Evolutionary conservation across 2,888 invertebrate species (phyloP), one percentile per base, ranked within the genome.

Genomic region (Tachina fera): DNA sequence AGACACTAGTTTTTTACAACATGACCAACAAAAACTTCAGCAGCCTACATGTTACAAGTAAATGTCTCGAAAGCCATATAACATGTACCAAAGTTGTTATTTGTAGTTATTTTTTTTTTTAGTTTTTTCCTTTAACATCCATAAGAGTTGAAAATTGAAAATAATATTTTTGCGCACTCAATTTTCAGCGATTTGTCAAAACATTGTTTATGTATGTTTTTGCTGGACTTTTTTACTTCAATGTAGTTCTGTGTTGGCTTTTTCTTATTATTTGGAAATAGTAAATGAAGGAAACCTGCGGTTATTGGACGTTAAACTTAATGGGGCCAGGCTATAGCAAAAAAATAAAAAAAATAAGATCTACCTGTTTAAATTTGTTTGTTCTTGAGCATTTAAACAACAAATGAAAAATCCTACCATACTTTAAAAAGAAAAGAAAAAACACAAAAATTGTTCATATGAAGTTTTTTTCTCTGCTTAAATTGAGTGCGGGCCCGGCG

Each of bases 111-210:
- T 60, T 47, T 72, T 19, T 22, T 13, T 19, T 45, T 22, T n/a
- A n/a, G 3, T 13, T 8, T 19, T 49, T 41, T 9, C 3, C 2
- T 56, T 61, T 19, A 74, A 16, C 19, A 9, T 51, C 41, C 41
- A 74, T 61, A 60, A 87, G 89, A 88, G 88, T 89, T 89, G 89
- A 89, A 91, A 91, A 91, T 91, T 91, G 91, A 91, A 91, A 91
- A 91, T 91, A 91, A 91, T 91, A 90, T 90, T 91, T 90, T 91
- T 90, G 91, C 90, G 90, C 91, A 91, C 92, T 91, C 91, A 91
- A 91, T 91, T 91, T 91, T 91, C 90, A 90, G 90, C 91, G 91
- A 91, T 91, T 91, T 91, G 91, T 91, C 91, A 91, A 90, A 91
- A 91, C 90, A 91, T 91, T 91, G 91, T 91, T 91, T 91, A 91